These are phyloP conservation scores for Drosophila tropicalis DNA, from an alignment of 1,140 invertebrate genomes.

Conservation along the genomic window DNA sequence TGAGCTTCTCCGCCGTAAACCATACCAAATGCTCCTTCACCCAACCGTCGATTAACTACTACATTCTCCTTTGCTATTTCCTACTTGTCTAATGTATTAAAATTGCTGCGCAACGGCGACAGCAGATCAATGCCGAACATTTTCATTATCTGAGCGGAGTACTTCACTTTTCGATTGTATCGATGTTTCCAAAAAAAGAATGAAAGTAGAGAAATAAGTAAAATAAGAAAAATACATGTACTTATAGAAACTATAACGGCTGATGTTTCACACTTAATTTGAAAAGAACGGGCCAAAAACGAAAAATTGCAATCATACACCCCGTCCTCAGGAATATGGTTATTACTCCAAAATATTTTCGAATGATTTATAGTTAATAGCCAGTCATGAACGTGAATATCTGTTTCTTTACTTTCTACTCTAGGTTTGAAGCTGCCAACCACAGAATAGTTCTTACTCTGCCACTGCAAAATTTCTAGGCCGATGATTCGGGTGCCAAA, in stretches of 20 bases:
- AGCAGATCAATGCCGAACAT: conserved; percentile 88
- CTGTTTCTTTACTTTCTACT: conserved; percentile 48
- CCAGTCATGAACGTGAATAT: conserved; percentile 80
- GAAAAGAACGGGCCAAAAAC: conserved; percentile 87
- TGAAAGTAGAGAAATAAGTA: conserved; percentile 88
- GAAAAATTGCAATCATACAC: conserved; percentile 87
- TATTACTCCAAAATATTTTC: conserved; percentile 87
- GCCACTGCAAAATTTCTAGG: conserved; percentile 89
- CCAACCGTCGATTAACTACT: conserved; percentile 94
- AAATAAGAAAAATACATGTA: conserved; percentile 81
- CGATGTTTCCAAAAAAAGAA: conserved; percentile 89
- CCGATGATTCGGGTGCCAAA: conserved; percentile 88
- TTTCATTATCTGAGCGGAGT: conserved; percentile 89
- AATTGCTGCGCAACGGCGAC: conserved; percentile 83
- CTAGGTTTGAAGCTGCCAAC: conserved; percentile 88
- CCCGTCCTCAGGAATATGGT: conserved; percentile 88
- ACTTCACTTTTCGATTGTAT: conserved; percentile 89
- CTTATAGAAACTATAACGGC: conserved; percentile 38
- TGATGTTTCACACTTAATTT: conserved; percentile 89
- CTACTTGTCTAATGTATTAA: conserved; percentile 90
- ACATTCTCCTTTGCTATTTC: conserved; percentile 92
- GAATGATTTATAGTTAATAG: conserved; percentile 84
- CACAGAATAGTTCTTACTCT: conserved; percentile 84
- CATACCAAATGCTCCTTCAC: conserved; percentile 95
- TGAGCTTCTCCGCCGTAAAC: conserved; percentile 93